Evolutionary conservation across 2,797 vertebrate species (phyloP).

Genomic region (Podarcis lilfordi): DNA sequence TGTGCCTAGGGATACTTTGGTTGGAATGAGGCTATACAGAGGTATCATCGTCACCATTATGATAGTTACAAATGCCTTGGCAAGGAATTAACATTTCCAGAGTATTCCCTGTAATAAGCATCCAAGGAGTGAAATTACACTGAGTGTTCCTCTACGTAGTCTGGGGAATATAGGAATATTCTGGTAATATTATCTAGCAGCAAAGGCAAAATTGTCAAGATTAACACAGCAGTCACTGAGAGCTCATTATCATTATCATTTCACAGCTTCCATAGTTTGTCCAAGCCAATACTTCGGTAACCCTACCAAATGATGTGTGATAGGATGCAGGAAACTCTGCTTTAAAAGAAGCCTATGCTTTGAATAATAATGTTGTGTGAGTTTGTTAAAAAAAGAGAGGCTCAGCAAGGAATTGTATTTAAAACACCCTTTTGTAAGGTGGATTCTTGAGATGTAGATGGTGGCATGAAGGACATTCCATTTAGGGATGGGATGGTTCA

Average conservation of each 20-base stretch:
- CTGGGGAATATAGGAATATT: constrained; percentile 16
- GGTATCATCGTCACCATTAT: not conserved
- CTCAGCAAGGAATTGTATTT: not conserved
- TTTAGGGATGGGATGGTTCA: too few species aligned
- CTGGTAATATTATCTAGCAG: not conserved
- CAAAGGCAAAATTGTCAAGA: constrained; percentile 26
- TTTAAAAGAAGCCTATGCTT: not conserved
- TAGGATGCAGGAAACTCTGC: not conserved
- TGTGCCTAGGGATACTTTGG: not conserved
- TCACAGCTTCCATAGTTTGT: constrained; percentile 3
- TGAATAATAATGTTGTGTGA: not conserved
- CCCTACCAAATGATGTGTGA: accelerated
- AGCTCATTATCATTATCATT: constrained; percentile 22
- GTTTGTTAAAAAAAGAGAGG: not conserved
- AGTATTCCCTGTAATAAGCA: constrained; percentile 6
- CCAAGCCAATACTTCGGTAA: not conserved
- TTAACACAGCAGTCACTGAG: not conserved
- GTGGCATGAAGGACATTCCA: not conserved
- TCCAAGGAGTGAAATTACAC: not conserved
- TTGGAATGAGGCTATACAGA: not conserved
- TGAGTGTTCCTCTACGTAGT: not conserved
- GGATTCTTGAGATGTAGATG: not conserved
- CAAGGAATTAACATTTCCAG: constrained; percentile 30
- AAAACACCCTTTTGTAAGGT: not conserved
- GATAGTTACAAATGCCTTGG: not conserved